Evolutionary conservation across 2,888 invertebrate genomes (phyloP).

Genomic region (Lumbricus terrestris): DNA sequence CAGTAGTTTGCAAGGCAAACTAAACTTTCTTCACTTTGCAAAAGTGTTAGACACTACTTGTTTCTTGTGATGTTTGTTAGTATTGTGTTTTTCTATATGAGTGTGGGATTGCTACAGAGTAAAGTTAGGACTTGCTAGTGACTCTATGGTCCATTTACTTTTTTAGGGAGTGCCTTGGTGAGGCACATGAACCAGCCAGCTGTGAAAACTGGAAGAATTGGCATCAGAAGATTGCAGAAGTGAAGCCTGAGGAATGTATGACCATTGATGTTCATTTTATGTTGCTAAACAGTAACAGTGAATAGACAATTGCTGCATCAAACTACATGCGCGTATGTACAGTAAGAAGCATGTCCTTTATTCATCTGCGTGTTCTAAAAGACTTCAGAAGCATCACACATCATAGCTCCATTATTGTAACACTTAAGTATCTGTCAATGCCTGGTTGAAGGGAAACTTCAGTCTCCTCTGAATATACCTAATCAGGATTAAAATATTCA

Average conservation of each 20-base stretch:
- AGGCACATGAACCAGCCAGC: slow-evolving; percentile 71
- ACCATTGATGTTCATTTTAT: slow-evolving; percentile 21
- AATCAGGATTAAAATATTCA: neutral
- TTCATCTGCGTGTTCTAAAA: too few relatives aligned
- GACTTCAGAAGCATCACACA: too few relatives aligned
- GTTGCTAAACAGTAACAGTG: neutral
- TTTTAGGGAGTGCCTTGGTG: slow-evolving; percentile 64
- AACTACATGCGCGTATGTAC: neutral
- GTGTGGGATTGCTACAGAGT: neutral
- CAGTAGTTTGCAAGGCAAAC: too few relatives aligned
- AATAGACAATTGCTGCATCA: neutral
- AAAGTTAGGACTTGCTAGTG: neutral
- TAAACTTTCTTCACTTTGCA: too few relatives aligned
- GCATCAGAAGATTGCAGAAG: slow-evolving; percentile 67
- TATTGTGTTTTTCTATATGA: neutral
- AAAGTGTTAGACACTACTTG: too few relatives aligned
- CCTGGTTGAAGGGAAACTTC: too few relatives aligned
- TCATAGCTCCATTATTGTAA: too few relatives aligned
- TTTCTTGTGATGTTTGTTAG: neutral
- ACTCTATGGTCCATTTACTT: neutral
- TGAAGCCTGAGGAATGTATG: slow-evolving; percentile 68
- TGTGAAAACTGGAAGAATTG: slow-evolving; percentile 69
- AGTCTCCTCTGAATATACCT: neutral
- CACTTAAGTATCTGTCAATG: too few relatives aligned
- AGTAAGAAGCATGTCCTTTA: too few relatives aligned